Evolutionary conservation across 2,797 vertebrate genomes (phyloP).

Genomic region (Rhinella marina): DNA sequence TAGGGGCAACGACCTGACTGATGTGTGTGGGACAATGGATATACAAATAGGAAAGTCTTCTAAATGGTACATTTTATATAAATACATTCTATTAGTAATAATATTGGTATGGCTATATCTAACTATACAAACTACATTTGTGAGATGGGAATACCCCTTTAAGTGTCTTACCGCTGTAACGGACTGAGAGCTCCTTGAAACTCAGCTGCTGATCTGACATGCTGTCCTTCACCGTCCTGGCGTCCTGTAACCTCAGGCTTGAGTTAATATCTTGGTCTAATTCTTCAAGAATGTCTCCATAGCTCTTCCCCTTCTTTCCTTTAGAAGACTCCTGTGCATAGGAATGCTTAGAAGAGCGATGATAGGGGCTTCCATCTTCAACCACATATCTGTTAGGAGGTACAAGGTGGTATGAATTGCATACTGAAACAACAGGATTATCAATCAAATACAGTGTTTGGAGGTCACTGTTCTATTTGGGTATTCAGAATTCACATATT

Average conservation of each 20-base stretch:
- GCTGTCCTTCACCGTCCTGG: slow-evolving; percentile 82
- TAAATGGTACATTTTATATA: no score
- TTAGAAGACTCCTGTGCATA: slow-evolving; percentile 61
- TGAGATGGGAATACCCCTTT: no score
- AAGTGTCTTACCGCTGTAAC: slow-evolving; percentile 83
- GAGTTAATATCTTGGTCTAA: slow-evolving; percentile 83
- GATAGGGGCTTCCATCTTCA: slow-evolving; percentile 88
- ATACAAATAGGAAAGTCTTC: no score
- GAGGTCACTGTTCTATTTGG: no score
- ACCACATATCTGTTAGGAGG: slow-evolving; percentile 83
- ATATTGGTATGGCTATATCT: no score
- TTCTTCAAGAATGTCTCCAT: slow-evolving; percentile 79
- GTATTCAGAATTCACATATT: neutral
- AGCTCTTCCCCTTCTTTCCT: slow-evolving; percentile 71
- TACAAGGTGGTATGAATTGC: neutral
- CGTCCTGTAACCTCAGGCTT: slow-evolving; percentile 77
- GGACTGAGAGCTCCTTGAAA: slow-evolving; percentile 83
- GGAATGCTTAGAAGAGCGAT: slow-evolving; percentile 80
- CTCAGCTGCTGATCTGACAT: slow-evolving; percentile 91
- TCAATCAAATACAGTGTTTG: neutral
- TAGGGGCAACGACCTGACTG: no score
- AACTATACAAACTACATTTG: no score
- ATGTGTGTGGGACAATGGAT: no score
- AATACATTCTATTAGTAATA: no score
- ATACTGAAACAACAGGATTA: neutral